Evolutionary conservation across 2,797 vertebrate genomes (phyloP).

Genomic region (Pseudochirops corinnae): DNA sequence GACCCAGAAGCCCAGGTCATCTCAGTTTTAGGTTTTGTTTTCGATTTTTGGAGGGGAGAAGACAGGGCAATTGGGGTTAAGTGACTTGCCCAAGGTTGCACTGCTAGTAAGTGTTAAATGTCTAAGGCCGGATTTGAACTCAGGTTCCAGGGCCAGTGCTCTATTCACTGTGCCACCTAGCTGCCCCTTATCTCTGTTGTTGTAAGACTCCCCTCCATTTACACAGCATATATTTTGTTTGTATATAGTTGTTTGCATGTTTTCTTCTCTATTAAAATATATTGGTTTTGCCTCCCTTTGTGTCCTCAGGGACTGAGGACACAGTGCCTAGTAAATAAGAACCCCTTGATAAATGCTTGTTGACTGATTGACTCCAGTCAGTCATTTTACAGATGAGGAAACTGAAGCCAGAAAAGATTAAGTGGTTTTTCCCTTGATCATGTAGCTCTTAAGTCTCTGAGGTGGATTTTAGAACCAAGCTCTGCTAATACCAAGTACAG

Average conservation of each 20-base stretch:
- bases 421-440: neutral
- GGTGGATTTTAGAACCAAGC: neutral
- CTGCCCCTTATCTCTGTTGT: no score
- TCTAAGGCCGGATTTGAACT: no score
- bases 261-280: neutral
- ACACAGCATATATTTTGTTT: neutral
- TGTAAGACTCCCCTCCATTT: neutral
- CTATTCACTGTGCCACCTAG: no score
- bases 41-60: no score
- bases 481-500: neutral
- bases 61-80: no score
- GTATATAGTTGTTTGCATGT: neutral
- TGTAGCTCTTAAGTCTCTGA: neutral
- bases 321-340: neutral
- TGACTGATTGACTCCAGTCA: no score
- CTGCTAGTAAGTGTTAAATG: no score
- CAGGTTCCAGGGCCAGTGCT: no score
- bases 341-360: neutral
- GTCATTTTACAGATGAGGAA: no score
- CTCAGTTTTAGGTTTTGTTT: neutral
- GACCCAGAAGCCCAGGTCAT: neutral
- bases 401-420: neutral
- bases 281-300: neutral
- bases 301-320: neutral
- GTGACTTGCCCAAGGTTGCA: no score